A percentile compares a stretch with the other conserved stretches of the same genome.
These are phyloP conservation scores for Vanessa tameamea DNA, from an alignment of 1,140 invertebrate genomes.

Conservation along the genomic window DNA sequence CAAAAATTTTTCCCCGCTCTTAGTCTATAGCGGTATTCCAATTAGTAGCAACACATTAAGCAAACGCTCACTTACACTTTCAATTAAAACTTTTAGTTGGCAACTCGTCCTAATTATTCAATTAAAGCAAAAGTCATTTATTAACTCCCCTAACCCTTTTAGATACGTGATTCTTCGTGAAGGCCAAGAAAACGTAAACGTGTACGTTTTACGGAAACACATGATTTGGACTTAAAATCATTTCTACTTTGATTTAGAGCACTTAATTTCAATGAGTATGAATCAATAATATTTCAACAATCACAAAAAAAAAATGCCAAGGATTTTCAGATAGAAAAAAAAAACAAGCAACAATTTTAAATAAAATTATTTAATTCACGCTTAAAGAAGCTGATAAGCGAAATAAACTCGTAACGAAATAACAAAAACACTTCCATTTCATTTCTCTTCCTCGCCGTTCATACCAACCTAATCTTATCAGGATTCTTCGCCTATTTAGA, in stretches of 20 bases:
- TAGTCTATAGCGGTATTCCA: conserved; percentile 14
- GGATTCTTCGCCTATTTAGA: conserved; percentile 23
- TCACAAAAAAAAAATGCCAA: too few species aligned
- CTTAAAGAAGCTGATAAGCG: background rate
- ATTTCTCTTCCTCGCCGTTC: conserved; percentile 2
- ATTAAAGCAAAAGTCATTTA: conserved; percentile 22
- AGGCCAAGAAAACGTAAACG: background rate
- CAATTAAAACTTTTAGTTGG: conserved; percentile 30
- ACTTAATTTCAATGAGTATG: too few species aligned
- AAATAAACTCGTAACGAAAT: conserved; percentile 1
- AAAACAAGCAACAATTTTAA: too few species aligned
- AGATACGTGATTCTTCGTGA: background rate
- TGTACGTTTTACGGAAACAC: too few species aligned
- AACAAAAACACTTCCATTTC: conserved; percentile 11
- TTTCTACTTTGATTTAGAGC: too few species aligned
- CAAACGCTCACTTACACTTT: conserved; percentile 13
- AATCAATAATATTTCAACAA: too few species aligned
- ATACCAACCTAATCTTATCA: conserved; percentile 24
- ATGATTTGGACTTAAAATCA: too few species aligned
- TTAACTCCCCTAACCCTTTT: background rate
- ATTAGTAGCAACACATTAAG: conserved; percentile 16
- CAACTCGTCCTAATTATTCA: conserved; percentile 28
- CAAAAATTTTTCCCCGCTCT: background rate
- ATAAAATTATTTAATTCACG: too few species aligned
- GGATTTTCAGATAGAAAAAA: too few species aligned